Evolutionary conservation across 2,888 invertebrate species (phyloP).

Genomic region (Drosophila picticornis): DNA sequence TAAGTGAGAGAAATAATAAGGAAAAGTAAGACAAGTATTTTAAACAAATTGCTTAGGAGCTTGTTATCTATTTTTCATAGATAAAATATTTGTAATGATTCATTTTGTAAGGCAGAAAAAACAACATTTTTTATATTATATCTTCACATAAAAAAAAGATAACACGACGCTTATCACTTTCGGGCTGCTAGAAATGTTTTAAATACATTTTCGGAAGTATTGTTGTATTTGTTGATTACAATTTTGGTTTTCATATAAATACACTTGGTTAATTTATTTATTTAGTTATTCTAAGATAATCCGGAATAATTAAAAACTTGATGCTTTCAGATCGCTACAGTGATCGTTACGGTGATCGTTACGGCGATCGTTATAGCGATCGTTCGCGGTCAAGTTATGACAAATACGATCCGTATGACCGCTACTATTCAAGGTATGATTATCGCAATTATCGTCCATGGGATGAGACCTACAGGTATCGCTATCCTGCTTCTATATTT

Average conservation of each 20-base stretch:
- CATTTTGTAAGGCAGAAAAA: neutral
- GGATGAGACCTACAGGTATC: slow-evolving; percentile 85
- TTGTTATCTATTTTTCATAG: neutral
- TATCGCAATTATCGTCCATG: slow-evolving; percentile 84
- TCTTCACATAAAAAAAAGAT: neutral
- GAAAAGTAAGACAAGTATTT: neutral
- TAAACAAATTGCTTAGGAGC: neutral
- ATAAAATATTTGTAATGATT: neutral
- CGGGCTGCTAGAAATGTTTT: too few species aligned
- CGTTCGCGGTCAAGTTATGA: slow-evolving; percentile 75
- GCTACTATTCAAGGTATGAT: slow-evolving; percentile 84
- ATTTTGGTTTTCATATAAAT: neutral
- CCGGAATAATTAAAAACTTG: neutral
- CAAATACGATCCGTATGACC: slow-evolving; percentile 83
- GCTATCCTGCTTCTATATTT: slow-evolving; percentile 39
- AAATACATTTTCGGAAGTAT: neutral
- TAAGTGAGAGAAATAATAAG: neutral
- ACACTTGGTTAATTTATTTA: rapidly evolving
- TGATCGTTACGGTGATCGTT: slow-evolving; percentile 82
- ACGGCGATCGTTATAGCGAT: slow-evolving; percentile 47
- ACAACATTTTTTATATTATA: too few species aligned
- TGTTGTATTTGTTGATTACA: rapidly evolving
- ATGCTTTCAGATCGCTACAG: slow-evolving; percentile 74
- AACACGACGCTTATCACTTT: neutral
- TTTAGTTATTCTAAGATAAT: neutral